phyloP scores from a whole-genome alignment of 2,113 vertebrate species.

The Myxocyprinus asiaticus region DNA sequence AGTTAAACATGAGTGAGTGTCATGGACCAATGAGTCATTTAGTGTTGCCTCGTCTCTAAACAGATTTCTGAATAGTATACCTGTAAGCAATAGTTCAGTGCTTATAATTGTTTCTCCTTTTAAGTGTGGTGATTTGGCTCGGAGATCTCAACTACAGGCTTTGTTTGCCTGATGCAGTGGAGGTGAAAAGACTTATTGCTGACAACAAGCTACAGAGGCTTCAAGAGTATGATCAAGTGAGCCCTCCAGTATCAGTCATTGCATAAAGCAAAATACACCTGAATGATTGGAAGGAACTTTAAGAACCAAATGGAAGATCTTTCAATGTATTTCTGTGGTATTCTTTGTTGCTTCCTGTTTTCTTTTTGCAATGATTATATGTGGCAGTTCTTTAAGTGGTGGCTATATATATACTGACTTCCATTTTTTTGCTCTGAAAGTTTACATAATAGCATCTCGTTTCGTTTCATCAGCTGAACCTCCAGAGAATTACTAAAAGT shows the following conservation, averaged over 20 bases:
- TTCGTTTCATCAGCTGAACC: constrained; percentile 81
- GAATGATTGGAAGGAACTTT: background rate
- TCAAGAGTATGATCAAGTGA: constrained; percentile 85
- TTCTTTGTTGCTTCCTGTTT: too few relatives aligned
- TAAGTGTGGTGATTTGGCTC: constrained; percentile 93
- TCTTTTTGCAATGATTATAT: too few relatives aligned
- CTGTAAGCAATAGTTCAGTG: background rate
- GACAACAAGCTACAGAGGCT: constrained; percentile 84
- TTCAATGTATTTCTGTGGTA: too few relatives aligned
- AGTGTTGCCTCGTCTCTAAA: too few relatives aligned
- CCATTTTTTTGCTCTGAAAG: constrained; percentile 9
- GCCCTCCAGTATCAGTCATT: constrained; percentile 56
- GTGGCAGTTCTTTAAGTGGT: too few relatives aligned
- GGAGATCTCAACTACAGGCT: constrained; percentile 97
- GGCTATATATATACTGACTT: background rate
- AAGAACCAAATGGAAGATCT: too few relatives aligned
- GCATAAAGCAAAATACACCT: background rate
- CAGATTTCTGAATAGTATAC: too few relatives aligned
- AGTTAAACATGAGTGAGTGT: constrained; percentile 94
- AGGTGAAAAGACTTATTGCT: constrained; percentile 86
- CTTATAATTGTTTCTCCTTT: constrained; percentile 36
- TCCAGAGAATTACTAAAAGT: constrained; percentile 87
- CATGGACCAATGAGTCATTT: background rate
- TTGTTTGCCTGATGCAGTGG: constrained; percentile 81
- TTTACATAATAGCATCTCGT: constrained; percentile 19